phyloP scores from a whole-genome alignment of 1,140 invertebrate species.

The Drosophila ambigua region DNA sequence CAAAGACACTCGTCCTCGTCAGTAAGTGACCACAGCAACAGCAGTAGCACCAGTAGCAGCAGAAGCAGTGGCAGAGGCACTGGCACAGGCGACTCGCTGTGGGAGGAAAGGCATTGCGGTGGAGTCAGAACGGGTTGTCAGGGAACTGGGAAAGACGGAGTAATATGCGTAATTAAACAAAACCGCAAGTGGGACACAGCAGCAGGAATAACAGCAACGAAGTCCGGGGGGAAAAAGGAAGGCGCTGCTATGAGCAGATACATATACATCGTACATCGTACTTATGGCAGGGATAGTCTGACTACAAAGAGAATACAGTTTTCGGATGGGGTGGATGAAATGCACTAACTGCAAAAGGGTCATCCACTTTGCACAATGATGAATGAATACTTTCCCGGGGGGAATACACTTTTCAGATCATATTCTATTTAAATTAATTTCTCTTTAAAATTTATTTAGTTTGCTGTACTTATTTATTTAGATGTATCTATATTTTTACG shows the following conservation, averaged over 20 bases:
- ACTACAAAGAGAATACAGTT: slow-evolving; percentile 2
- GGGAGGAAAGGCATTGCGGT: slow-evolving; percentile 5
- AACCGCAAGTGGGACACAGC: slow-evolving; percentile 70
- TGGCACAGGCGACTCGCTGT: not conserved
- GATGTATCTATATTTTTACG: not conserved
- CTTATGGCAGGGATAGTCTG: no score
- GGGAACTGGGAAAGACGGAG: slow-evolving; percentile 31
- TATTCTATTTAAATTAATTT: no score
- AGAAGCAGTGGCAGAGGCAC: not conserved
- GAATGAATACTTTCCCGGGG: no score
- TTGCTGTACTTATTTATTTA: no score
- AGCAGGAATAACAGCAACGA: slow-evolving; percentile 44
- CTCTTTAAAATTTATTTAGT: no score
- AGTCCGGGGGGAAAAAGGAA: slow-evolving; percentile 26
- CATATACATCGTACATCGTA: slow-evolving; percentile 28
- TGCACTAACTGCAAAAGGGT: not conserved
- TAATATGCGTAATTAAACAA: slow-evolving; percentile 82
- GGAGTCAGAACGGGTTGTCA: not conserved
- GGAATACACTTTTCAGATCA: no score
- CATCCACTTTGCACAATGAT: no score
- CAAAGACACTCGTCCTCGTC: slow-evolving; percentile 65
- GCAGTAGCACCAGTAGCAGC: slow-evolving; percentile 9
- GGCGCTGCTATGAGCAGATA: slow-evolving; percentile 48
- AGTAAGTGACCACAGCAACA: slow-evolving; percentile 63
- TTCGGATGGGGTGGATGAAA: not conserved